Base-by-base conservation (phyloP, 1,140 invertebrate genomes). In the Lepidurus arcticus region DNA sequence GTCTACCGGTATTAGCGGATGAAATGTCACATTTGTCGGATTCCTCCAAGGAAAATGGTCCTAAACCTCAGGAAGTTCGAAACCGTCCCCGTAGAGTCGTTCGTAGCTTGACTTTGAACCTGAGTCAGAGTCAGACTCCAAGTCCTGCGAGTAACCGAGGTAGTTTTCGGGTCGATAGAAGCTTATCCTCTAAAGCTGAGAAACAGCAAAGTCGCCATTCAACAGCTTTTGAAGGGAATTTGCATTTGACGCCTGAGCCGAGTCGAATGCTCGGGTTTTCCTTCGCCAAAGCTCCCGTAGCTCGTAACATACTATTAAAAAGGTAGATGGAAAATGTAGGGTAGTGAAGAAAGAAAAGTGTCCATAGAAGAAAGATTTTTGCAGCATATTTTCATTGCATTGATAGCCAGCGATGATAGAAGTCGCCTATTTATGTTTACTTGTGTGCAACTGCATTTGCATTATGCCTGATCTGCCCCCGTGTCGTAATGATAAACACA, bases 51-150 rank as follows among this genome's bases (percentile, higher is more conserved):
- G 73, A 74, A 26, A 73, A 73, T 42, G 10, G 44, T 44, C 34
- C 44, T 42, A 73, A 43, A 43, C 73, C 76, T 34, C 42, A 13
- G 34, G 42, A 73, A 73, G 42, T 73, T 16, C 45, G 45, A 24
- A 44, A 44, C 73, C 77, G 73, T 11, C 45, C 53, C 34, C 65
- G 77, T 34, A 73, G 43, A 21, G 77, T 78, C 42, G 73, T 43
- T 42, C 53, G 77, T 44, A 78, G 77, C 73, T 73, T 78, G 44
- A 78, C 77, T 5, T 44, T 78, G 42, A 73, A 78, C 43, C 34
- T 78, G 16, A 78, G 65, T 65, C 77, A 78, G 47, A 24, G 73
- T 65, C 45, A 26, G 26, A 73, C 42, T 24, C 26, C 77, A 10
- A 53, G 73, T 78, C 65, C 65, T 73, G 24, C 21, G 1, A 73